Conservation (phyloP, 2,797 vertebrate species). For the Melanotaenia trifasciata region DNA sequence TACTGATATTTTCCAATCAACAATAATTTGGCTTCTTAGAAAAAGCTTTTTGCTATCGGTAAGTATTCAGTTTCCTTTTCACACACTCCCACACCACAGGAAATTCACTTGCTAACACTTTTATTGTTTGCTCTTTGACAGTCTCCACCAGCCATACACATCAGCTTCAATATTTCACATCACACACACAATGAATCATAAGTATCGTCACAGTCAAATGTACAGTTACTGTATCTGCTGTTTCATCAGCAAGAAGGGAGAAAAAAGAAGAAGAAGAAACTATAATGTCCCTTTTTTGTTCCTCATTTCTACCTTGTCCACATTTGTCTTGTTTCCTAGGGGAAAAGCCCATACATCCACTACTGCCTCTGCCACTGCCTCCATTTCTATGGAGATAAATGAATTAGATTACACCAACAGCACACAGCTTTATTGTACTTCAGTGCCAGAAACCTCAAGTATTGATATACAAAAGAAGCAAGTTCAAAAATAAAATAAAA, state of each 20-base stretch:
- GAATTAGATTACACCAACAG: constrained; percentile 59
- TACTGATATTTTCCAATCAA: neutral
- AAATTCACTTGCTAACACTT: constrained; percentile 34
- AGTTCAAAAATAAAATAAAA: constrained; percentile 1
- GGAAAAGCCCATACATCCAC: constrained; percentile 59
- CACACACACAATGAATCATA: constrained; percentile 15
- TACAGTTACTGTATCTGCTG: constrained; percentile 31
- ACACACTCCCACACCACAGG: constrained; percentile 21
- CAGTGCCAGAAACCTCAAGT: constrained; percentile 27
- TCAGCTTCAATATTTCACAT: constrained; percentile 38
- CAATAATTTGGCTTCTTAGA: constrained; percentile 12
- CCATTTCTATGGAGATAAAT: constrained; percentile 80
- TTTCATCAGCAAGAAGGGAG: neutral
- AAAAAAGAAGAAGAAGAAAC: constrained; percentile 42
- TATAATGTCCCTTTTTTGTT: constrained; percentile 65
- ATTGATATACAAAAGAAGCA: constrained; percentile 23
- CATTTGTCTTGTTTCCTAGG: constrained; percentile 61
- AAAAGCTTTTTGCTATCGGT: neutral
- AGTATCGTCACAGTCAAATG: constrained; percentile 26
- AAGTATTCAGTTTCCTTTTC: neutral
- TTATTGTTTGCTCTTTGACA: constrained; percentile 43
- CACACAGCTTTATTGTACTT: constrained; percentile 29
- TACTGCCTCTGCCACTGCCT: constrained; percentile 76
- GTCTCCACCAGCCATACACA: constrained; percentile 33
- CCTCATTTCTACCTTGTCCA: constrained; percentile 51